phyloP scores from a whole-genome alignment of 1,140 invertebrate genomes.

The Pectinophora gossypiella region DNA sequence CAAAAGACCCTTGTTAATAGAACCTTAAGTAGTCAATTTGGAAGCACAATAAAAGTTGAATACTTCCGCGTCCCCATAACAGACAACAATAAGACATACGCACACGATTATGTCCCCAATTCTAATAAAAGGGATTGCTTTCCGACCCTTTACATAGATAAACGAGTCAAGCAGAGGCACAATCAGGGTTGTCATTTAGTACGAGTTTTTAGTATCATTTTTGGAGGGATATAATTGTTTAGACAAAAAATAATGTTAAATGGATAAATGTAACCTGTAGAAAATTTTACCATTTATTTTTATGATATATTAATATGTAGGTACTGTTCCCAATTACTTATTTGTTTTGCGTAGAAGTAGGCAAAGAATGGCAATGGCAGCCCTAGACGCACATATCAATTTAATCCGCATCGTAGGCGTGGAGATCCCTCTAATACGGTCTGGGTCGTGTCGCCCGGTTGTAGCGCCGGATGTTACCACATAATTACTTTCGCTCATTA shows the following conservation, averaged over 20 bases:
- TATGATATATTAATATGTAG: no score
- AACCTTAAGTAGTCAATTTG: constrained; percentile 37
- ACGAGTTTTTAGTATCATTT: no score
- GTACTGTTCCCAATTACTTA: no score
- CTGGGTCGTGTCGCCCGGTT: constrained; percentile 44
- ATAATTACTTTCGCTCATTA: constrained; percentile 66
- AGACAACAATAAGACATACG: constrained; percentile 54
- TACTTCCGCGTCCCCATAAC: constrained; percentile 32
- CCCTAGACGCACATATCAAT: constrained; percentile 51
- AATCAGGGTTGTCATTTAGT: constrained; percentile 12
- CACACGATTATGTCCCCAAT: constrained; percentile 51
- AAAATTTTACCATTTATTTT: no score
- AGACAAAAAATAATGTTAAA: no score
- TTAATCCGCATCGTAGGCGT: constrained; percentile 56
- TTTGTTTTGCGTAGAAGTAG: no score
- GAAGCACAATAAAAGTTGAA: constrained; percentile 50
- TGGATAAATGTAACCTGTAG: no score
- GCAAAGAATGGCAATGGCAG: background rate
- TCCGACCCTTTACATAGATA: constrained; percentile 60
- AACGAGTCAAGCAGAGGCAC: constrained; percentile 53
- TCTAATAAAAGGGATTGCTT: constrained; percentile 61
- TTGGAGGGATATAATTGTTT: no score
- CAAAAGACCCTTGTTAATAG: constrained; percentile 16
- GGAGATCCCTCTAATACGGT: constrained; percentile 59
- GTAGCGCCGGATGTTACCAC: constrained; percentile 52